Evolutionary conservation across 2,888 invertebrate species (phyloP), one percentile per base, ranked within the genome.

Genomic region (Caradrina kadenii): DNA sequence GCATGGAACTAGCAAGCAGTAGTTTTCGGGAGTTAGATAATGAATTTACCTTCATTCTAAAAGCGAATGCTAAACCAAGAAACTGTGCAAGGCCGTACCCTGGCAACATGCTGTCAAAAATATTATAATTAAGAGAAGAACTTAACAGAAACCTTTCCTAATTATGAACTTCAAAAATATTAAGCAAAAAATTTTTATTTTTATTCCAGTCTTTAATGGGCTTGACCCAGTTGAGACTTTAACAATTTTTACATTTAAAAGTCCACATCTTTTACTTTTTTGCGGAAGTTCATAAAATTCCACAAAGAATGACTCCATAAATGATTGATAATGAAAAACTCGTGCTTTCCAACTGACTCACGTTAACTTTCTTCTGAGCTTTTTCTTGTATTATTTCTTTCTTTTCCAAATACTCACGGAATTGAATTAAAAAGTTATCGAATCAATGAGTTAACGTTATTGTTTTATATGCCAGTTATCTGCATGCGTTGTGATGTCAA

Each of bases 241-340:
- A 54, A 76, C 67, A 65, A 64, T 76, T 82, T 76, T 76, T 66
- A 69, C 76, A 77, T 73, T 82, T 65, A 71, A 79, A 60, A 69
- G 59, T 74, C 70, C 63, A 72, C 67, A 71, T 79, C 64, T 73
- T 69, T 79, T 67, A 74, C 63, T 73, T 84, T 69, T 70, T 59
- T 21, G 17, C 39, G 52, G 61, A 68, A 64, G 50, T 79, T 73
- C 68, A 63, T 68, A 70, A 74, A 79, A 71, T 60, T 73, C 56
- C n/a, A 54, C 31, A 52, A 66, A 60, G 53, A 60, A 73, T 63
- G 77, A 79, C 71, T 66, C 64, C 49, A 56, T 82, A 74, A 83
- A 82, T 79, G 79, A 83, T 81, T 84, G 76, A 82, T 79, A 83
- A 81, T 76, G 72, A 81, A 70, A 69, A 73, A 69, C 69, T 78